Percentiles rank a stretch among this genome's conserved stretches.
Evolutionary conservation across 2,113 vertebrate species (phyloP).

Genomic region (Pogona vitticeps): DNA sequence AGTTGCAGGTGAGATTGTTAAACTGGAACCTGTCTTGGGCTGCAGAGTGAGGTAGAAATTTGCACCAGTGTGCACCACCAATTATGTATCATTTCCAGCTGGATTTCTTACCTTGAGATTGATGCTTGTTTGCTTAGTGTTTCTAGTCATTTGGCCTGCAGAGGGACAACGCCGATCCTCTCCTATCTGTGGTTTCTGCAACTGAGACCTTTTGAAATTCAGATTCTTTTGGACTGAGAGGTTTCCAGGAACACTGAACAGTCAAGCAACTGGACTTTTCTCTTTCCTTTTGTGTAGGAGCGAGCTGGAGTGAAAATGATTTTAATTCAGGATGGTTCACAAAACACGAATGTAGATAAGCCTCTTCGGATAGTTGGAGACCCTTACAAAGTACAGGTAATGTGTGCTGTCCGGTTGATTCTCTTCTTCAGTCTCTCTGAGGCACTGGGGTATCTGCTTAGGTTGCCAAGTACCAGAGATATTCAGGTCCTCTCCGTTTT

Average conservation of each 20-base stretch:
- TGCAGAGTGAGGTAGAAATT: too few species aligned
- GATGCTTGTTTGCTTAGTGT: neutral
- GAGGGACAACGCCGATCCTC: too few species aligned
- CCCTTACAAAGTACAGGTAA: slow-evolving; percentile 93
- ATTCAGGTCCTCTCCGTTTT: neutral
- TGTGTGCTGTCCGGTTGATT: accelerated
- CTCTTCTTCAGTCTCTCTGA: neutral
- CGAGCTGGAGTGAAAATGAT: slow-evolving; percentile 96
- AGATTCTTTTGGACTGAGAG: neutral
- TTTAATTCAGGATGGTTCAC: slow-evolving; percentile 91
- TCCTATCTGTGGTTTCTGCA: neutral
- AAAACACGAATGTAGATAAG: slow-evolving; percentile 90
- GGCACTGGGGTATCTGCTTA: neutral
- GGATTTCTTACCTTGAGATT: neutral
- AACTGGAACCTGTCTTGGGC: neutral
- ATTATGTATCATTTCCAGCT: too few species aligned
- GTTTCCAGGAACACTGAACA: neutral
- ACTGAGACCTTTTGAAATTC: neutral
- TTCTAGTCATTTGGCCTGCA: neutral
- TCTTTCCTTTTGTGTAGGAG: slow-evolving; percentile 72
- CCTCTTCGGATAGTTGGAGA: slow-evolving; percentile 92
- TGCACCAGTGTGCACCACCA: neutral
- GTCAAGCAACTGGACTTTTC: neutral
- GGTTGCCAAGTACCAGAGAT: neutral
- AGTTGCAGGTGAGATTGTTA: slow-evolving; percentile 82